These are phyloP conservation scores for Spialia ferax DNA, from an alignment of 2,888 invertebrate species.

Conservation along the genomic window DNA sequence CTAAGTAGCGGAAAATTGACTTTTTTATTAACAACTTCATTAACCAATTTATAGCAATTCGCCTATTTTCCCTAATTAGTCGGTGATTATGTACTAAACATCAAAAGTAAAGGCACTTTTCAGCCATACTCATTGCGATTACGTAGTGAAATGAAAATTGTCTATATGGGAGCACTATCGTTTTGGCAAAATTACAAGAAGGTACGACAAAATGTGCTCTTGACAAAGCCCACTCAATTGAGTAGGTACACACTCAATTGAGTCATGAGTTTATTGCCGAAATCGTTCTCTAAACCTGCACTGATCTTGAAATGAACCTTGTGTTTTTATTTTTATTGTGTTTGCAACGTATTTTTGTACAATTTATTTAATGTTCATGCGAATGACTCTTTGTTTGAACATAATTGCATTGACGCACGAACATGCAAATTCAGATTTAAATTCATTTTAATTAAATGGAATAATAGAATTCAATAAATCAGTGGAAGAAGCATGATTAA, in stretches of 20 bases:
- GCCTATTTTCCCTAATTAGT: no score
- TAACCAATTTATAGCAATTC: no score
- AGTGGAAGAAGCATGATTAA: no score
- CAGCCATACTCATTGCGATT: no score
- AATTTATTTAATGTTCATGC: neutral
- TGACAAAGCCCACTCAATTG: slow-evolving; percentile 23
- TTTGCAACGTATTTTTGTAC: neutral
- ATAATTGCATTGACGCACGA: no score
- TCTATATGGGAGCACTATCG: neutral
- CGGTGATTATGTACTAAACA: no score
- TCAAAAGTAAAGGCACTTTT: no score
- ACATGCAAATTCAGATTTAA: no score
- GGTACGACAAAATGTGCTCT: neutral
- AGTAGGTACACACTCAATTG: neutral
- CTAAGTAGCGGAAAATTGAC: no score
- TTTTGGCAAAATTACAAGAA: neutral
- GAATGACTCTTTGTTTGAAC: neutral
- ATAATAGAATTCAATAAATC: no score
- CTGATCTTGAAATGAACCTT: slow-evolving; percentile 15
- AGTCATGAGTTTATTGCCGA: slow-evolving; percentile 28
- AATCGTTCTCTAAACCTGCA: slow-evolving; percentile 15
- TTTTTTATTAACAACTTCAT: no score
- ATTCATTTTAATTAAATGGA: no score
- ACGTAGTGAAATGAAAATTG: neutral
- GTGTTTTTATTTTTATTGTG: slow-evolving; percentile 16